Percentiles rank a stretch among this genome's conserved stretches.
These are phyloP conservation scores for Masticophis lateralis DNA, from an alignment of 2,797 vertebrate genomes.

Conservation along the genomic window DNA sequence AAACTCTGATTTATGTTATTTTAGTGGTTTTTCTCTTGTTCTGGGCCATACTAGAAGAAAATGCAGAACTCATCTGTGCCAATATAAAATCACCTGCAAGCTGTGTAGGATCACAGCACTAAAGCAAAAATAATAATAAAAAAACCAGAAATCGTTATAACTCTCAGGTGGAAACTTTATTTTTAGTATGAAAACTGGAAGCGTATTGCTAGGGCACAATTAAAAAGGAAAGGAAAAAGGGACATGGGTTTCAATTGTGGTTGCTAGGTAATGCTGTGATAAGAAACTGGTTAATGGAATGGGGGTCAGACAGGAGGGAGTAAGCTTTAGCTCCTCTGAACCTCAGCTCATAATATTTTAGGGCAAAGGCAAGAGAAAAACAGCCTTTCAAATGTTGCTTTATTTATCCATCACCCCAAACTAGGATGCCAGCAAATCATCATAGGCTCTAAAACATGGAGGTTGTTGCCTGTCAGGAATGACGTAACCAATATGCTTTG, in stretches of 20 bases:
- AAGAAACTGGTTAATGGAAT: neutral
- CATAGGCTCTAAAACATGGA: neutral
- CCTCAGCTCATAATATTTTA: neutral
- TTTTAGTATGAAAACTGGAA: neutral
- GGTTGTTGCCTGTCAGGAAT: neutral
- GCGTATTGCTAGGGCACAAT: neutral
- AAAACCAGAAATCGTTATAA: neutral
- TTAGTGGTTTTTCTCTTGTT: constrained; percentile 24
- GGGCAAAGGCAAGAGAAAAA: neutral
- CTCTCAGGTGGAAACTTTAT: neutral
- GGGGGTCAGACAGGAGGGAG: neutral
- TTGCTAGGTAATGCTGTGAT: neutral
- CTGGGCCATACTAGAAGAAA: constrained; percentile 22
- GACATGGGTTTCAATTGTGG: neutral
- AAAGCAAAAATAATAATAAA: neutral
- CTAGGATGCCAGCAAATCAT: neutral
- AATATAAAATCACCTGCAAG: constrained; percentile 8
- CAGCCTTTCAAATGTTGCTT: neutral
- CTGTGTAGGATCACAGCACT: neutral
- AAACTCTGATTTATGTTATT: constrained; percentile 7
- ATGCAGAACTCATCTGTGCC: neutral
- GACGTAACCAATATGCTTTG: neutral
- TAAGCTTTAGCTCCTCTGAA: neutral
- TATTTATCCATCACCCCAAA: neutral
- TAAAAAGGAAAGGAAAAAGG: neutral